phyloP scores from a whole-genome alignment of 2,888 invertebrate genomes.

The Acholoe squamosa region DNA sequence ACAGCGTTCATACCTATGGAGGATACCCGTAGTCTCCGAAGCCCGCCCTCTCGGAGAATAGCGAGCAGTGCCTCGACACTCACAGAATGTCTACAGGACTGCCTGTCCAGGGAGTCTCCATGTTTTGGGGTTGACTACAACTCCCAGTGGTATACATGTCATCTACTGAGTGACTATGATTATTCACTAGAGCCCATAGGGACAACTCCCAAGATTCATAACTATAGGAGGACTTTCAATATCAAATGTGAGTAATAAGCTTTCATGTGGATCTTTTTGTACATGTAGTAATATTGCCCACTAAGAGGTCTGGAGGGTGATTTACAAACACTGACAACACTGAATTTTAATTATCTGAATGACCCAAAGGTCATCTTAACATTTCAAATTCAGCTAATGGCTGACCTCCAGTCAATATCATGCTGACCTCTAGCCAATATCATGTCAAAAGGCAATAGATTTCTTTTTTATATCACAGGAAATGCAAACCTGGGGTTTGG shows the following conservation, averaged over 20 bases:
- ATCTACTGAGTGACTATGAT: background rate
- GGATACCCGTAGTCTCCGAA: background rate
- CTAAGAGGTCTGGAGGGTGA: too few relatives aligned
- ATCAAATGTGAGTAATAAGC: background rate
- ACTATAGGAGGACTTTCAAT: background rate
- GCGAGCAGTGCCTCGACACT: background rate
- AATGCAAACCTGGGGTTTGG: too few relatives aligned
- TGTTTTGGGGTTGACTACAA: constrained; percentile 9
- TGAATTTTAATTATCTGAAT: too few relatives aligned
- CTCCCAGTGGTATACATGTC: constrained; percentile 2
- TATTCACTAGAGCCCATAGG: background rate
- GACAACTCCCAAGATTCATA: background rate
- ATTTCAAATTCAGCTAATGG: too few relatives aligned
- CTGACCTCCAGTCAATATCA: too few relatives aligned
- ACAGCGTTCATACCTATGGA: background rate
- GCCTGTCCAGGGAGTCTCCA: background rate
- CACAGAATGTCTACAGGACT: background rate
- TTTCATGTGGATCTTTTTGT: too few relatives aligned
- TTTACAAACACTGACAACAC: too few relatives aligned
- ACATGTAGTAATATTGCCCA: too few relatives aligned
- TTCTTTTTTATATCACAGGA: too few relatives aligned
- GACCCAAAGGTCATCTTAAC: too few relatives aligned
- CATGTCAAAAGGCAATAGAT: too few relatives aligned
- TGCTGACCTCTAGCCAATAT: too few relatives aligned
- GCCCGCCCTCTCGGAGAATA: background rate